Conservation (phyloP, 35 echinoderm and acorn worm genomes). For the Ophiothrix spiculata region DNA sequence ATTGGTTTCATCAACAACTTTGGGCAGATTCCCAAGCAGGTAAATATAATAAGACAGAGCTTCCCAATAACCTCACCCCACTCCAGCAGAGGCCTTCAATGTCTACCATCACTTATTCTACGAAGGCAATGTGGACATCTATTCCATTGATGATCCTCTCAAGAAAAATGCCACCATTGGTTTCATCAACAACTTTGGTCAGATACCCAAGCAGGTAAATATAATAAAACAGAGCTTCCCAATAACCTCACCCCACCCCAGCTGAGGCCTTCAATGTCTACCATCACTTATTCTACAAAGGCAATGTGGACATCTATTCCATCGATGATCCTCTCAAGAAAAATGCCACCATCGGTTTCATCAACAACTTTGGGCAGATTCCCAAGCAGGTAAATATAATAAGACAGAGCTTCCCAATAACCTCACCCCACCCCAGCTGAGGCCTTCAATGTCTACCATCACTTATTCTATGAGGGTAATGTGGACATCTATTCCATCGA, state of each 20-base stretch:
- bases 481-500: slow-evolving; percentile 98
- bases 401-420: too few relatives aligned
- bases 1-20: slow-evolving; percentile 99
- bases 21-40: slow-evolving; percentile 94
- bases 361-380: slow-evolving; percentile 98
- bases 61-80: too few relatives aligned
- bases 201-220: slow-evolving; percentile 88
- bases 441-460: slow-evolving; percentile 91
- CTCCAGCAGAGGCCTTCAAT: slow-evolving; percentile 78
- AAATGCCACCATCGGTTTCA: slow-evolving; percentile 92
- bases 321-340: slow-evolving; percentile 92
- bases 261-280: slow-evolving; percentile 89
- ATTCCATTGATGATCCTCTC: slow-evolving; percentile 90
- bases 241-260: too few relatives aligned
- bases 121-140: slow-evolving; percentile 98
- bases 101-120: slow-evolving; percentile 97
- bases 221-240: too few relatives aligned
- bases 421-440: too few relatives aligned
- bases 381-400: slow-evolving; percentile 83
- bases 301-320: slow-evolving; percentile 97
- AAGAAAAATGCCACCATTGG: slow-evolving; percentile 95
- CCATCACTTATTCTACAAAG: slow-evolving; percentile 94
- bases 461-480: slow-evolving; percentile 94
- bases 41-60: too few relatives aligned
- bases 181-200: slow-evolving; percentile 99